Conservation (phyloP, 1,140 invertebrate species). For the Drosophila pseudoananassae region DNA sequence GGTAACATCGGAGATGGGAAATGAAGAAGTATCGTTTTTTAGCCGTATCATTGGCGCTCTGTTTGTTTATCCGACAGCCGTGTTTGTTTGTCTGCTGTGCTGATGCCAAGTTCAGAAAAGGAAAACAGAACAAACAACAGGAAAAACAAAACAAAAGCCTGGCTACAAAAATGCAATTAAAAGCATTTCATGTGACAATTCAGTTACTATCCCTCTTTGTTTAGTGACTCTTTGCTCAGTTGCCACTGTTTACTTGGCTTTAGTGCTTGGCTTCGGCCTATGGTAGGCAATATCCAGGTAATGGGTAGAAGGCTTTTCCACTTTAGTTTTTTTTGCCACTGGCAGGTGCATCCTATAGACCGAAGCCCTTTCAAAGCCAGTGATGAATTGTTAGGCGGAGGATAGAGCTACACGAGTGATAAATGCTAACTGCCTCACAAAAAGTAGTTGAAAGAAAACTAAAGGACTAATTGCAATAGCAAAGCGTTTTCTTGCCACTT, state of each 20-base stretch:
- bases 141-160: conserved; percentile 27
- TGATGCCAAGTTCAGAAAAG: conserved; percentile 48
- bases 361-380: conserved; percentile 12
- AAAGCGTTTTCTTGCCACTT: not conserved
- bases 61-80: conserved; percentile 1
- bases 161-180: conserved; percentile 73
- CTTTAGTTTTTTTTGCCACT: not conserved
- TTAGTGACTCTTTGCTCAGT: conserved; percentile 9
- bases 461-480: not conserved
- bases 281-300: conserved; percentile 42
- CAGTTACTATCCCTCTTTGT: conserved; percentile 34
- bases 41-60: conserved; percentile 37
- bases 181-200: conserved; percentile 74
- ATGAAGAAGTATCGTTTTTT: conserved; percentile 37
- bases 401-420: conserved; percentile 35
- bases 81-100: conserved; percentile 44
- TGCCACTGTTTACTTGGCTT: conserved; percentile 19
- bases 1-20: conserved; percentile 1
- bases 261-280: conserved; percentile 27
- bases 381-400: conserved; percentile 41
- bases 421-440: conserved; percentile 52
- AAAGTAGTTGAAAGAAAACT: not conserved
- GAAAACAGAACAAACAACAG: not conserved
- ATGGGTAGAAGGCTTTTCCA: conserved; percentile 23
- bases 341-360: conserved; percentile 47